Base-by-base conservation (phyloP, 2,113 vertebrate species). In the Cyanistes caeruleus region DNA sequence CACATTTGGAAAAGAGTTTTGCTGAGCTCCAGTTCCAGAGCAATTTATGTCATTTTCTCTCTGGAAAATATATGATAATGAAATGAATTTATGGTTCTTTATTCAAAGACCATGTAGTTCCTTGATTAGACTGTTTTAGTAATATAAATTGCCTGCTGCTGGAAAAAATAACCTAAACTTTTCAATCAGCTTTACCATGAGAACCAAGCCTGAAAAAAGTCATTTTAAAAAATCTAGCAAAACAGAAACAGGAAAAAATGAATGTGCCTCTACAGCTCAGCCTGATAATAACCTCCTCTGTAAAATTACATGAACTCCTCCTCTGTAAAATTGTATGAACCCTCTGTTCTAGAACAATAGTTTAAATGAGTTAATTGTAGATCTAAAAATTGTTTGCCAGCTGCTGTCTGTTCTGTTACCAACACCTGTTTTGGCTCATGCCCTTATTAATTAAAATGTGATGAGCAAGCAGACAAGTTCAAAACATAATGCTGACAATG, bases 381-480 rank as follows among this genome's bases (percentile, higher is more conserved):
- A 84, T 84, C 90, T 94, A 92, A 91, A 64, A 89, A 55, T 75
- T 91, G 27, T 60, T 92, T 95, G 70, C 87, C 63, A 96, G 87
- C 73, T 93, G 56, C 72, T 94, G 63, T 56, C 81, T 89, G 20
- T 89, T 96, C 83, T 85, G 65, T 52, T 92, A 65, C 78, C 72
- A 84, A 76, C 92, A 97, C 53, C 81, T 90, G 76, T 80, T 96
- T 94, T 21, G 20, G 69, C 88, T 92, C 83, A 58, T 92, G 69
- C 37, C 43, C 80, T 95, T 65, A 49, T 87, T 95, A 97, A 96
- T 96, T 96, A 81, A 79, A 94, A 92, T 93, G 53, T 93, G 93
- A 97, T 91, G 74, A 95, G 68, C 72, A 93, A 95, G 48, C 55
- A 87, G 87, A 63, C 74, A 95, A 92, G 53, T 95, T 85, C 63